phyloP scores from a whole-genome alignment of 2,113 vertebrate genomes.

The Motacilla tschutschensis region DNA sequence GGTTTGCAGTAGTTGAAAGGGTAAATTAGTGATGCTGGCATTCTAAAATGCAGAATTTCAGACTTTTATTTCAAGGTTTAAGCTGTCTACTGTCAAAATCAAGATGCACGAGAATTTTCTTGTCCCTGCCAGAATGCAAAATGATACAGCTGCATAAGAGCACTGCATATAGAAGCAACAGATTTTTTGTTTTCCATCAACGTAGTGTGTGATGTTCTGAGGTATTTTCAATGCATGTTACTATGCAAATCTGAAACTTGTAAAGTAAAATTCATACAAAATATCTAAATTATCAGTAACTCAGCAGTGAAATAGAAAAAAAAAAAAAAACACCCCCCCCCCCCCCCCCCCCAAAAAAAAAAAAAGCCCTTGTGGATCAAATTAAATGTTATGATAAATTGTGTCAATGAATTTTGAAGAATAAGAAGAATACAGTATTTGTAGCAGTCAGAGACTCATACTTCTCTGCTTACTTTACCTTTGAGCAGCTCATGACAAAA shows the following conservation, averaged over 20 bases:
- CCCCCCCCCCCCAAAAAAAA: not conserved
- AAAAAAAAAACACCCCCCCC: not conserved
- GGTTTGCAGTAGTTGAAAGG: not conserved
- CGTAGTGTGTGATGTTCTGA: fast-evolving
- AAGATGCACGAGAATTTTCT: not conserved
- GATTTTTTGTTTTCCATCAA: not conserved
- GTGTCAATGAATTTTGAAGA: not conserved
- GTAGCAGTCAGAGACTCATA: not conserved
- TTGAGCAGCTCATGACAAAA: not conserved
- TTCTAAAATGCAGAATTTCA: not conserved
- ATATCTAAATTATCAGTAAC: not conserved
- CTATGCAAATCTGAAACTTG: not conserved
- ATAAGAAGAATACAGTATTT: not conserved
- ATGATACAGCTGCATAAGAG: not conserved
- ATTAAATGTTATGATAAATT: not conserved
- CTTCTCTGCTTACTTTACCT: not conserved
- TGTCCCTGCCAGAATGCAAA: not conserved
- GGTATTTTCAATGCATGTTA: not conserved
- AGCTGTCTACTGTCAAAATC: not conserved
- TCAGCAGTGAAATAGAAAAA: not conserved
- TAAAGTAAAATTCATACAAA: not conserved
- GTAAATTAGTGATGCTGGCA: not conserved
- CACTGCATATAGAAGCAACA: not conserved
- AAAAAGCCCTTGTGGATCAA: not conserved
- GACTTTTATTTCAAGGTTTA: not conserved